Evolutionary conservation across 1,140 invertebrate species (phyloP), one percentile per base, ranked within the genome.

Genomic region (Adoxophyes honmai): DNA sequence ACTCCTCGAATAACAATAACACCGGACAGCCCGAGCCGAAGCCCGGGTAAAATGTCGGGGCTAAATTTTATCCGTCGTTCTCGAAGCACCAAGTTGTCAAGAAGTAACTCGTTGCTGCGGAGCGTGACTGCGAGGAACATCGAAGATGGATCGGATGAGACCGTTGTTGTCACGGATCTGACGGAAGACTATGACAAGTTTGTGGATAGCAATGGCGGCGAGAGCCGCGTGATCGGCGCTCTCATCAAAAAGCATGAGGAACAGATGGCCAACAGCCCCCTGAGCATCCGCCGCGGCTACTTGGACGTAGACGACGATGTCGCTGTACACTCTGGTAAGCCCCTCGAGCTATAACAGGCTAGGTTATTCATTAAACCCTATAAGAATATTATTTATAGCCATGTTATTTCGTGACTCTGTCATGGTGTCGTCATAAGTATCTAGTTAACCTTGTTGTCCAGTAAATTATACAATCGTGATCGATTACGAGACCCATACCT

Each of bases 51-150:
- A 68, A 79, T 86, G 59, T 89, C 91, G 13, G 86, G 89, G 11
- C 71, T 92, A 0, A 92, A 90, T 73, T 91, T 92, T 35, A 93
- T 94, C 59, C 86, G 94, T 5, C 83, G 93, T 36, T 93, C 93
- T 0, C 92, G 94, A 66, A 94, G 93, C 63, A 94, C 93, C 0
- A 95, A 94, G 75, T 71, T 95, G 10, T 91, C 92, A 0, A 89
- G 93, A 53, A 94, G 92, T 66, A 93, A 92, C 69, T 92, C 91
- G 0, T 68, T 92, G 48, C 69, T 92, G 6, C 87, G 91, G 34
- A 90, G 89, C 57, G 81, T 90, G 42, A 87, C 88, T 42, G 57
- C 83, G 2, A 87, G 78, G 54, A 75, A 63, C 74, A 89, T 70
- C 57, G 89, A 81, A 60, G 83, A 81, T 59, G 81, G 80, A 4